These are phyloP conservation scores for Scaptodrosophila latifasciaeformis DNA, from an alignment of 2,888 invertebrate genomes.

Conservation along the genomic window DNA sequence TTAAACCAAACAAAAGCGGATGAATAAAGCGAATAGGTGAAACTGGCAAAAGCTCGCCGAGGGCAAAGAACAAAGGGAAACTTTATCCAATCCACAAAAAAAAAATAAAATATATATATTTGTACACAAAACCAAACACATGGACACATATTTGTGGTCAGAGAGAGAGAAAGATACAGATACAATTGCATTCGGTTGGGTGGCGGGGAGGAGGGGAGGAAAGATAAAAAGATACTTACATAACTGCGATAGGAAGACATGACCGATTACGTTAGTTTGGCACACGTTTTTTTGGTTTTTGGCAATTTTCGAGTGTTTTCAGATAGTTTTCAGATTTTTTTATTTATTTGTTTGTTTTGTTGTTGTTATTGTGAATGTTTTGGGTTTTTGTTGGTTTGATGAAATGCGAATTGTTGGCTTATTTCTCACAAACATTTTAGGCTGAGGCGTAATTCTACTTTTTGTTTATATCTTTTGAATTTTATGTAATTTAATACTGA, in stretches of 20 bases:
- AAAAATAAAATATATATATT: too few species aligned
- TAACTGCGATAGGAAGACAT: constrained; percentile 75
- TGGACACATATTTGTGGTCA: too few species aligned
- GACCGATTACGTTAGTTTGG: background rate
- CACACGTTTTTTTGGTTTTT: constrained; percentile 10
- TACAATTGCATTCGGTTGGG: constrained; percentile 37
- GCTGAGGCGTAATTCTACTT: constrained; percentile 26
- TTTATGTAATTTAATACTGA: constrained; percentile 29
- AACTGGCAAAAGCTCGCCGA: too few species aligned
- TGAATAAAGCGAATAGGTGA: too few species aligned
- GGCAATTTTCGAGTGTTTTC: background rate
- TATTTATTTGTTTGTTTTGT: constrained; percentile 17
- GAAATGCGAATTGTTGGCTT: constrained; percentile 7
- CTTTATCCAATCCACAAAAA: too few species aligned
- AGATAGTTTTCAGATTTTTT: constrained; percentile 2
- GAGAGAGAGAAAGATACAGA: constrained; percentile 17
- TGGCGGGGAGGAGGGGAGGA: too few species aligned
- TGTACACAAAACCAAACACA: too few species aligned
- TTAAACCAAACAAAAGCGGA: too few species aligned
- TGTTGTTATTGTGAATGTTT: constrained; percentile 9
- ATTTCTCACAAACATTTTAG: constrained; percentile 1
- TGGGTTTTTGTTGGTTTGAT: constrained; percentile 9
- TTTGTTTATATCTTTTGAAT: constrained; percentile 9
- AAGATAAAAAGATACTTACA: constrained; percentile 61
- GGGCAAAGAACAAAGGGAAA: too few species aligned